Conservation (phyloP, 2,797 vertebrate species). For the Alca torda region DNA sequence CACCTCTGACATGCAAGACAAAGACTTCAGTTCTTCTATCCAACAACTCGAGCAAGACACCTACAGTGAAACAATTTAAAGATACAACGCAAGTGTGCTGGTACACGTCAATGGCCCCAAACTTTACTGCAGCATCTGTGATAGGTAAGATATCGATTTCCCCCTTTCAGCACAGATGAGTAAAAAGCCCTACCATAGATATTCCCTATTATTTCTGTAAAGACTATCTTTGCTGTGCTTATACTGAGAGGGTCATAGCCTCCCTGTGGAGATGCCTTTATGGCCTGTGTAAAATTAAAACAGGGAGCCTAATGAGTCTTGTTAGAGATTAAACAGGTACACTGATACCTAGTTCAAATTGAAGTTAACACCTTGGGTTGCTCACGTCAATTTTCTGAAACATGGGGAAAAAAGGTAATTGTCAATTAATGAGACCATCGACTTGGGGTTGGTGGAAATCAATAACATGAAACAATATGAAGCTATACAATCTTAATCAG, state of each 20-base stretch:
- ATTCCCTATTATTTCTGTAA: conserved; percentile 44
- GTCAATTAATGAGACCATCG: conserved; percentile 78
- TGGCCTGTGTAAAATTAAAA: conserved; percentile 50
- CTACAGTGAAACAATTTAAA: background rate
- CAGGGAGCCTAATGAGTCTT: conserved; percentile 36
- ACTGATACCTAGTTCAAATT: conserved; percentile 58
- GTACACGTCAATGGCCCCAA: background rate
- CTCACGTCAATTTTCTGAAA: conserved; percentile 71
- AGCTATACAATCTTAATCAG: conserved; percentile 71
- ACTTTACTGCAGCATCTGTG: background rate
- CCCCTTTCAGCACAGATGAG: background rate
- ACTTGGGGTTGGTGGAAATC: conserved; percentile 70
- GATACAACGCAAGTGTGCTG: background rate
- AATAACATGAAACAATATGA: conserved; percentile 72
- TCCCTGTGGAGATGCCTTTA: conserved; percentile 17
- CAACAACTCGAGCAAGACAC: background rate
- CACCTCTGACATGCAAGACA: background rate
- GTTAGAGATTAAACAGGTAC: conserved; percentile 71
- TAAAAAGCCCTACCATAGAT: background rate
- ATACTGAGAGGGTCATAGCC: conserved; percentile 2
- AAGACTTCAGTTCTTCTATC: background rate
- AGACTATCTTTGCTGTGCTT: background rate
- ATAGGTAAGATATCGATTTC: background rate
- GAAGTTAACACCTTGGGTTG: conserved; percentile 71
- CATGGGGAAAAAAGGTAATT: conserved; percentile 76